These are phyloP conservation scores for Caenorhabditis inopinata DNA, from an alignment of 1,140 invertebrate genomes.

Conservation along the genomic window DNA sequence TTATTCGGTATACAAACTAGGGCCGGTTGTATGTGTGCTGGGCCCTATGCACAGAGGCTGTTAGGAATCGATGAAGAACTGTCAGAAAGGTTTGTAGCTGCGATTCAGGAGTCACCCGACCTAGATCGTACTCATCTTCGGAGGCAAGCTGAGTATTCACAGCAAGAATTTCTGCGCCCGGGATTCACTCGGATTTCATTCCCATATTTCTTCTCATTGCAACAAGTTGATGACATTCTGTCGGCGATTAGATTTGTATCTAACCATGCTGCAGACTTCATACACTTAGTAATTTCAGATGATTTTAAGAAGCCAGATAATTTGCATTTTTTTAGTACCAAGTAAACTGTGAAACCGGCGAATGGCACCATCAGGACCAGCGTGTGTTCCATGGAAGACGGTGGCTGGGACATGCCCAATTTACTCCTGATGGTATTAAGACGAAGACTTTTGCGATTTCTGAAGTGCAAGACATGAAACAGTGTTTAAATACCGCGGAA, in stretches of 20 bases:
- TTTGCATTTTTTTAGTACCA: too few species aligned
- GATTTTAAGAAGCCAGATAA: too few species aligned
- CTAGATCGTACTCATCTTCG: slow-evolving; percentile 73
- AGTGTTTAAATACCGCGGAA: background rate
- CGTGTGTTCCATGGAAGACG: slow-evolving; percentile 78
- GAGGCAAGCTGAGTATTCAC: slow-evolving; percentile 71
- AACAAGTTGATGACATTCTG: slow-evolving; percentile 77
- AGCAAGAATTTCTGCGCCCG: slow-evolving; percentile 78
- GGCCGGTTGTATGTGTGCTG: slow-evolving; percentile 81
- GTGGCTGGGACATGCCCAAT: slow-evolving; percentile 79
- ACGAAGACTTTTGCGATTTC: background rate
- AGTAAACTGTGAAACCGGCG: slow-evolving; percentile 79
- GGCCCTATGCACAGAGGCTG: slow-evolving; percentile 81
- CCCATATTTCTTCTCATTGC: slow-evolving; percentile 80
- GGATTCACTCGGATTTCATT: slow-evolving; percentile 83
- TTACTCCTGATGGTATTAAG: slow-evolving; percentile 76
- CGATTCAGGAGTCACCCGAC: slow-evolving; percentile 55
- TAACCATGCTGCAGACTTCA: slow-evolving; percentile 83
- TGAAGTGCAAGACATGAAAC: background rate
- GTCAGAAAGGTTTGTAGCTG: slow-evolving; percentile 28
- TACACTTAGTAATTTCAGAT: slow-evolving; percentile 87
- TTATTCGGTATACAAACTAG: slow-evolving; percentile 86
- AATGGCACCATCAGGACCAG: slow-evolving; percentile 83
- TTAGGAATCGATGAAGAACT: slow-evolving; percentile 77
- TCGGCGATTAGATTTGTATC: slow-evolving; percentile 84